phyloP scores from a whole-genome alignment of 1,140 invertebrate species.

The Agrypnia vestita region DNA sequence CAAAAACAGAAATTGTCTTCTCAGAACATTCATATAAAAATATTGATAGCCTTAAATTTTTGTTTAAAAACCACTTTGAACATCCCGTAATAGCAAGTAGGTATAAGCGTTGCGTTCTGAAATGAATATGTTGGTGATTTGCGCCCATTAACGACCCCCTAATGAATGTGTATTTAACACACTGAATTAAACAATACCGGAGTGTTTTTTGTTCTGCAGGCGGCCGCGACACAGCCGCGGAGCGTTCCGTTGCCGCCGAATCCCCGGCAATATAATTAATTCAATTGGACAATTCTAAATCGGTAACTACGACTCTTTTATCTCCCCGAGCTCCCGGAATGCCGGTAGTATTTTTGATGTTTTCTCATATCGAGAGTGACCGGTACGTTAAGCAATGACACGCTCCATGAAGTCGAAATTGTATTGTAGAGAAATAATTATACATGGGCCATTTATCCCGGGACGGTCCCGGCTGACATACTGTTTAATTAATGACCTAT shows the following conservation, averaged over 20 bases:
- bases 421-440: slow-evolving; percentile 55
- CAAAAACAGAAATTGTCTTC: too few relatives aligned
- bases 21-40: too few relatives aligned
- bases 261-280: slow-evolving; percentile 10
- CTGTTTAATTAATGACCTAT: slow-evolving; percentile 58
- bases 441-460: slow-evolving; percentile 53
- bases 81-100: too few relatives aligned
- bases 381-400: slow-evolving; percentile 49
- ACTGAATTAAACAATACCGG: too few relatives aligned
- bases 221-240: too few relatives aligned
- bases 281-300: slow-evolving; percentile 30
- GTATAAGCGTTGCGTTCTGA: too few relatives aligned
- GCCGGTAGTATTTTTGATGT: slow-evolving; percentile 27
- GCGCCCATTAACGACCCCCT: not conserved
- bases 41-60: too few relatives aligned
- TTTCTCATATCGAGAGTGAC: slow-evolving; percentile 33
- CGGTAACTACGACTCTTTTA: slow-evolving; percentile 6
- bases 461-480: slow-evolving; percentile 22
- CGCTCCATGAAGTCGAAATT: slow-evolving; percentile 50
- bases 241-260: not conserved
- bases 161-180: not conserved
- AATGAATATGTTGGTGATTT: too few relatives aligned
- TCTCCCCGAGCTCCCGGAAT: slow-evolving; percentile 3
- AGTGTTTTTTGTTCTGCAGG: too few relatives aligned
- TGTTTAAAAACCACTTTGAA: too few relatives aligned